phyloP scores from a whole-genome alignment of 2,797 vertebrate species.

The Hypotaenidia okinawae region DNA sequence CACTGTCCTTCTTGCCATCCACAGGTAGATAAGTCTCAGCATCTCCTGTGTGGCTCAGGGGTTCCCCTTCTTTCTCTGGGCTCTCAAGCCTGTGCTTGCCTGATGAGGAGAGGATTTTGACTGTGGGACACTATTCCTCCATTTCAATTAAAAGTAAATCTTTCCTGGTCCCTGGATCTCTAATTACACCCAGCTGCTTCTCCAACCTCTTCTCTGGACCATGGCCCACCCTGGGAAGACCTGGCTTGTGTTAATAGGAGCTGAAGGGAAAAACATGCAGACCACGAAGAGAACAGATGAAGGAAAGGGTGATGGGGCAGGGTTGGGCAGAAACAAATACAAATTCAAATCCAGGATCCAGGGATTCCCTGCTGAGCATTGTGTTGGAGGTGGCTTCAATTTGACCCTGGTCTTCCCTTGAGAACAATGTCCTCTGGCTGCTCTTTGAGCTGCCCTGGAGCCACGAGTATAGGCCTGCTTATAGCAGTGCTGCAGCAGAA shows the following conservation, averaged over 20 bases:
- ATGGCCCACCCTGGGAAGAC: constrained; percentile 58
- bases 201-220: constrained; percentile 44
- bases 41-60: background rate
- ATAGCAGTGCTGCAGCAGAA: constrained; percentile 20
- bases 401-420: constrained; percentile 46
- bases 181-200: constrained; percentile 73
- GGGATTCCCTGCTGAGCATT: constrained; percentile 28
- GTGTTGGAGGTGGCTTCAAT: constrained; percentile 34
- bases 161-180: constrained; percentile 24
- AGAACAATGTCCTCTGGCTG: constrained; percentile 63
- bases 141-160: constrained; percentile 41
- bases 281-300: constrained; percentile 56
- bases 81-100: background rate
- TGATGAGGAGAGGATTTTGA: background rate
- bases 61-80: background rate
- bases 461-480: background rate
- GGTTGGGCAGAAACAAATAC: constrained; percentile 45
- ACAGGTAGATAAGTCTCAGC: background rate
- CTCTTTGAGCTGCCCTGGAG: constrained; percentile 18
- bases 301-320: constrained; percentile 33
- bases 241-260: constrained; percentile 50
- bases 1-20: background rate
- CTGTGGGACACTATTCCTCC: background rate
- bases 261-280: constrained; percentile 49
- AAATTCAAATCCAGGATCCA: constrained; percentile 22